Evolutionary conservation across 2,797 vertebrate genomes (phyloP).

Genomic region (Chelon auratus): DNA sequence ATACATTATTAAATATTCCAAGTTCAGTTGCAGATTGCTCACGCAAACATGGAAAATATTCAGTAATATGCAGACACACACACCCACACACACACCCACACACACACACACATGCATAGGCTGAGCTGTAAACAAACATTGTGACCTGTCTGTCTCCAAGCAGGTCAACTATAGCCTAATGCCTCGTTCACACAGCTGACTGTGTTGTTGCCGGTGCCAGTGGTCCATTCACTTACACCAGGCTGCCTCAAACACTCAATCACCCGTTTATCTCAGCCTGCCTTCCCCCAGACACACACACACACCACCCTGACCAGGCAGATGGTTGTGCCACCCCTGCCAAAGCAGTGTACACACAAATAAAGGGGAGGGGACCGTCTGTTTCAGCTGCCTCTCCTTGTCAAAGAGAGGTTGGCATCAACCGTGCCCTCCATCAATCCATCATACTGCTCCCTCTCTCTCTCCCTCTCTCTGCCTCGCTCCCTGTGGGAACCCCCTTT

Average conservation of each 20-base stretch:
- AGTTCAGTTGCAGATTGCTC: not conserved
- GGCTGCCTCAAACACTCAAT: conserved; percentile 73
- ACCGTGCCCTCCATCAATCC: conserved; percentile 69
- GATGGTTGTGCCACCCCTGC: conserved; percentile 64
- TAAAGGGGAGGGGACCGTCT: conserved; percentile 77
- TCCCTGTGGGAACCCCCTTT: conserved; percentile 40
- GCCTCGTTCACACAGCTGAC: conserved; percentile 79
- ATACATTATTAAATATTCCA: not conserved
- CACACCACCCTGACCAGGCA: conserved; percentile 24
- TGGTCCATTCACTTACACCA: conserved; percentile 73
- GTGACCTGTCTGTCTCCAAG: conserved; percentile 67
- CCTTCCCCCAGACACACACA: conserved; percentile 47
- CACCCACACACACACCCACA: conserved; percentile 26
- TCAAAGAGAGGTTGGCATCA: conserved; percentile 72
- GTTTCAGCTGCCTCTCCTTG: conserved; percentile 78
- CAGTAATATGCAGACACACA: not conserved
- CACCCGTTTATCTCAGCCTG: conserved; percentile 77
- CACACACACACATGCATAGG: conserved; percentile 26
- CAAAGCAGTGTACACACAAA: conserved; percentile 62
- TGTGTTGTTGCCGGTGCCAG: conserved; percentile 62
- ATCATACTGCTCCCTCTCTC: conserved; percentile 51
- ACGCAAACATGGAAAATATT: not conserved
- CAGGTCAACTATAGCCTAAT: conserved; percentile 83
- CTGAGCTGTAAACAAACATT: conserved; percentile 60
- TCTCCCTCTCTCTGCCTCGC: not conserved